Evolutionary conservation across 2,888 invertebrate genomes (phyloP).

Genomic region (Melanotus villosus): DNA sequence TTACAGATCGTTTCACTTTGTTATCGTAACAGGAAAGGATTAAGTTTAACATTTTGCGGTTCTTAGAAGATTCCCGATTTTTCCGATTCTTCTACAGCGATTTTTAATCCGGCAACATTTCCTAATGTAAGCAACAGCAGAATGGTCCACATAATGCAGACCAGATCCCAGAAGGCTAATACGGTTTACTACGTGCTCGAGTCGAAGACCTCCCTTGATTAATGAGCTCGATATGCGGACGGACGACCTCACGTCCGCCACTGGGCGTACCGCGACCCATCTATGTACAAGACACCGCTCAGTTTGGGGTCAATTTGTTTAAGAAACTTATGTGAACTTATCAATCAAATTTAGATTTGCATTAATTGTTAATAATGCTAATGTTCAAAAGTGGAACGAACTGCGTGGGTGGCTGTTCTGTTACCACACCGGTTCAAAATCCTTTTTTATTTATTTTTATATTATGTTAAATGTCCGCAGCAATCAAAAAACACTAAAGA

Average conservation of each 20-base stretch:
- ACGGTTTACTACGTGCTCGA: conserved; percentile 41
- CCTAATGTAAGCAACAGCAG: conserved; percentile 12
- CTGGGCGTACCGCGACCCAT: conserved; percentile 25
- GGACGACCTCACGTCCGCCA: conserved; percentile 41
- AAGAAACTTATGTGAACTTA: conserved; percentile 34
- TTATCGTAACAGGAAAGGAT: conserved; percentile 33
- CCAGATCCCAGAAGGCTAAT: conserved; percentile 37
- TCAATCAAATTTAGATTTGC: conserved; percentile 36
- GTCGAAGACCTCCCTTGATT: conserved; percentile 42
- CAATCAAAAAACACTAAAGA: too few relatives aligned
- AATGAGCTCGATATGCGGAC: conserved; percentile 40
- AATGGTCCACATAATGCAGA: conserved; percentile 22
- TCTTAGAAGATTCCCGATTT: too few relatives aligned
- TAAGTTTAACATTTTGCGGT: conserved; percentile 23
- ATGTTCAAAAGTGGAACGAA: conserved; percentile 6
- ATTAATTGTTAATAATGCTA: conserved; percentile 11
- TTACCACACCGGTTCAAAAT: too few relatives aligned
- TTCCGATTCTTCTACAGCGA: background rate
- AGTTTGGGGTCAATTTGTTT: conserved; percentile 33
- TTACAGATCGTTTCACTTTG: conserved; percentile 35
- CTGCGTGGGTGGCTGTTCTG: background rate
- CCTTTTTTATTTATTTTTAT: too few relatives aligned
- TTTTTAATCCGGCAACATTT: too few relatives aligned
- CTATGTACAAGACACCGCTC: background rate
- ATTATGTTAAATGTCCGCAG: too few relatives aligned